Evolutionary conservation across 2,113 vertebrate species (phyloP), one percentile per base, ranked within the genome.

Genomic region (Copsychus sechellarum): DNA sequence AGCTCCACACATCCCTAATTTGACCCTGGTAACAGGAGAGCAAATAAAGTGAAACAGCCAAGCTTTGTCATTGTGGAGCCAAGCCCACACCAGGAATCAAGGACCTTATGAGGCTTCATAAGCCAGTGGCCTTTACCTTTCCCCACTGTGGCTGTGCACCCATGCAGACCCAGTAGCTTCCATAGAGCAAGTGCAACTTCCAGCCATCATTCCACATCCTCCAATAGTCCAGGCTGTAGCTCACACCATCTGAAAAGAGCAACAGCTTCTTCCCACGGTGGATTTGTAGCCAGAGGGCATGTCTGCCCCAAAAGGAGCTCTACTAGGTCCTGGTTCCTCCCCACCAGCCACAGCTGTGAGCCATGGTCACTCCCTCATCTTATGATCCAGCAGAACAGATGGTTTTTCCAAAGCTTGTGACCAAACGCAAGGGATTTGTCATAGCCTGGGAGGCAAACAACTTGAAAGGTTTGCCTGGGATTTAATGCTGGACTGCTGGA

Each of bases 391-490:
- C 11, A 29, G 22, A 73, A 34, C 50, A 88, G 71, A 88, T 66
- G 45, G 50, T 80, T 90, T 70, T 73, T 21, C 62, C 1, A 1
- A 83, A 81, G 56, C 88, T 64, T 78, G 88, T 88, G 82, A 95
- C 31, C 16, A 31, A 85, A 65, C 42, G 53, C 62, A 38, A 45
- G 84, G 62, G 77, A 25, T 93, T 70, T 71, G 31, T 74, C 61
- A 91, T 14, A 89, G 69, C 70, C 88, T 43, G 20, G 47, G 76
- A 86, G 86, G 92, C 76, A 88, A 90, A 86, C 50, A 88, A 83
- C 92, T 92, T 71, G 36, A 94, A 92, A 94, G n/a, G n/a, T 82
- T 79, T 94, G 64, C 29, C 56, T 77, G 18, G 14, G 29, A 70
- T 78, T 43, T 62, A 77, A 83, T 5, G 26, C 69, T 84, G 47